Evolutionary conservation across 2,113 vertebrate genomes (phyloP).

Genomic region (Scolopax mira): DNA sequence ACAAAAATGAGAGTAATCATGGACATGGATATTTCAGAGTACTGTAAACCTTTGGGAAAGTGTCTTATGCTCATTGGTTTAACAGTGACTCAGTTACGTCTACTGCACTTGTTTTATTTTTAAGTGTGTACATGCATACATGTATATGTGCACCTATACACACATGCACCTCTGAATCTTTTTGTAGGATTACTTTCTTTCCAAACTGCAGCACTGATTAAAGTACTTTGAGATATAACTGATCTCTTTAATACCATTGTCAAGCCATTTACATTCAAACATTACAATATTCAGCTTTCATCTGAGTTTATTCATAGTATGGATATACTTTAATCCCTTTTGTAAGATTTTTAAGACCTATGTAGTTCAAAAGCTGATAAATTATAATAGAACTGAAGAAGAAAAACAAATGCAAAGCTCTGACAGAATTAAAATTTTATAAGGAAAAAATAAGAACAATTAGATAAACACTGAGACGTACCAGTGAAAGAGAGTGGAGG

Average conservation of each 20-base stretch:
- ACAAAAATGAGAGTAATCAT: background rate
- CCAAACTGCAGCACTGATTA: background rate
- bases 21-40: background rate
- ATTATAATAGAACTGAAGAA: background rate
- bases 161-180: background rate
- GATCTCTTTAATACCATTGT: background rate
- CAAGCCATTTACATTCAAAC: background rate
- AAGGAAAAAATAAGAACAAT: background rate
- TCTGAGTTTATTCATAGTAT: background rate
- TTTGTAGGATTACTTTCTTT: background rate
- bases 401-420: background rate
- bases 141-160: background rate
- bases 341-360: background rate
- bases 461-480: background rate
- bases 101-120: background rate
- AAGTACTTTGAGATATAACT: background rate
- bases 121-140: background rate
- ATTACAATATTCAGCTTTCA: background rate
- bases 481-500: background rate
- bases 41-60: background rate
- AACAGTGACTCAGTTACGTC: background rate
- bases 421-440: background rate
- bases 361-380: background rate
- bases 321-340: slow-evolving; percentile 1
- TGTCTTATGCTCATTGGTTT: background rate